phyloP scores from a whole-genome alignment of 1,140 invertebrate species.

The Gryllus bimaculatus region DNA sequence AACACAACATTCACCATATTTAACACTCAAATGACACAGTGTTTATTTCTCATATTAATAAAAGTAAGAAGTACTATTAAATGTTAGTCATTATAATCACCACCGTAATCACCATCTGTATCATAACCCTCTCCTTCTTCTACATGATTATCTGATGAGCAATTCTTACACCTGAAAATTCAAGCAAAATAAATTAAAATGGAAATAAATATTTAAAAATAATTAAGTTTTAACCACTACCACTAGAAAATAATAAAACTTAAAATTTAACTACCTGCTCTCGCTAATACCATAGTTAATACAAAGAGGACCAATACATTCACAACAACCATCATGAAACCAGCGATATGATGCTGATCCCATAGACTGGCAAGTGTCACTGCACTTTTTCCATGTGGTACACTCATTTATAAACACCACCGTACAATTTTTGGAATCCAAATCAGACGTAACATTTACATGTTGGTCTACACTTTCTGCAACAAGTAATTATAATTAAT shows the following conservation, averaged over 20 bases:
- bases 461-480: conserved; percentile 35
- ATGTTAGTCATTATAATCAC: background rate
- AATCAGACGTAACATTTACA: conserved; percentile 32
- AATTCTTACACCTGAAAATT: background rate
- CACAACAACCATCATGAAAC: conserved; percentile 94
- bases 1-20: no score
- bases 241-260: background rate
- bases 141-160: background rate
- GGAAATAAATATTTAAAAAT: background rate
- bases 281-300: conserved; percentile 89
- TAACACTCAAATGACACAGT: no score
- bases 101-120: background rate
- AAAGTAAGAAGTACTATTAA: no score
- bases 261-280: conserved; percentile 42
- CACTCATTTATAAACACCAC: conserved; percentile 88
- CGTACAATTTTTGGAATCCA: conserved; percentile 74
- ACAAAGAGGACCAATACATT: conserved; percentile 83
- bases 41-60: no score
- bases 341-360: conserved; percentile 68
- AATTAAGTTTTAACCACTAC: background rate
- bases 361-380: conserved; percentile 65
- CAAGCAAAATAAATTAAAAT: background rate
- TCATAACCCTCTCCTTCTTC: background rate
- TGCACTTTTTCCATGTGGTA: conserved; percentile 81
- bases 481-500: background rate